phyloP scores from a whole-genome alignment of 2,113 vertebrate species.

The Dasyornis broadbenti region DNA sequence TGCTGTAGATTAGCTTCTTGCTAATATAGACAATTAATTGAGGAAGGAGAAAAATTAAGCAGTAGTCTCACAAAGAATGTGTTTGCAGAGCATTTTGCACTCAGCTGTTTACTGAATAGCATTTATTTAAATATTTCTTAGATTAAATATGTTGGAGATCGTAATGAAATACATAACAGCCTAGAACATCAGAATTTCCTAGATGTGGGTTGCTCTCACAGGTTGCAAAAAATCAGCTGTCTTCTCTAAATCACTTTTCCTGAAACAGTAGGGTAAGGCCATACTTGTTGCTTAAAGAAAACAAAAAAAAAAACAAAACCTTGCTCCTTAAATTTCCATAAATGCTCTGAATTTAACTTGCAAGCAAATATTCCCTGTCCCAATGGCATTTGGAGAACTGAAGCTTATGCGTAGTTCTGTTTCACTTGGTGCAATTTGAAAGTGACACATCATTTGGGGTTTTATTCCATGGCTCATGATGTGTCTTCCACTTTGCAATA shows the following conservation, averaged over 20 bases:
- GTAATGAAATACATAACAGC: neutral
- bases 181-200: neutral
- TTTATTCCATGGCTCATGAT: neutral
- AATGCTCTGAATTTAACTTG: neutral
- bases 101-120: neutral
- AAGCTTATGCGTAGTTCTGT: neutral
- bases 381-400: neutral
- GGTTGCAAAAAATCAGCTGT: neutral
- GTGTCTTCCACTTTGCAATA: neutral
- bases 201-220: neutral
- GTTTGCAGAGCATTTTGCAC: neutral
- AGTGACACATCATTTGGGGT: neutral
- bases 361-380: neutral
- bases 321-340: neutral
- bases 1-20: neutral
- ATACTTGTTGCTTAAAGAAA: neutral
- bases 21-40: neutral
- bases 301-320: fast-evolving
- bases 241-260: neutral
- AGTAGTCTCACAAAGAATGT: neutral
- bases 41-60: neutral
- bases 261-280: neutral
- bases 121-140: neutral
- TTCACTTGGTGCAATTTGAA: neutral
- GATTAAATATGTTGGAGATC: neutral